These are phyloP conservation scores for Pantherophis alleghaniensis DNA, from an alignment of 2,797 vertebrate species.

Conservation along the genomic window DNA sequence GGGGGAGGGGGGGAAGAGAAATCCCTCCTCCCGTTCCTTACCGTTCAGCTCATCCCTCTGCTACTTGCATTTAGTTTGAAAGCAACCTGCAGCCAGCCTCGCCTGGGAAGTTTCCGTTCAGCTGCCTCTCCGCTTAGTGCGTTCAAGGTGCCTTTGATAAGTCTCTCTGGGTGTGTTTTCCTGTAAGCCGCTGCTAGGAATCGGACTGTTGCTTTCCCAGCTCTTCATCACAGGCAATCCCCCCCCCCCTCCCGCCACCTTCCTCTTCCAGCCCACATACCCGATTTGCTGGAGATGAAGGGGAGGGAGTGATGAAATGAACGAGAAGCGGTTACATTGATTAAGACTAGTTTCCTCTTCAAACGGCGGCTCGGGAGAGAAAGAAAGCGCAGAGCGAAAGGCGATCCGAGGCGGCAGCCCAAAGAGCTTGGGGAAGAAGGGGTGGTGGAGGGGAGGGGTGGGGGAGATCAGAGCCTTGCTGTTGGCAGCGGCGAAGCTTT, in stretches of 20 bases:
- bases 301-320: slow-evolving; percentile 51
- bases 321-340: slow-evolving; percentile 50
- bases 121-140: slow-evolving; percentile 7
- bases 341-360: slow-evolving; percentile 38
- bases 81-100: slow-evolving; percentile 56
- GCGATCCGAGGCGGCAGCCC: background rate
- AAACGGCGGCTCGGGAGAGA: slow-evolving; percentile 32
- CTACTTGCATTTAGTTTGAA: slow-evolving; percentile 62
- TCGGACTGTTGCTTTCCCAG: slow-evolving; percentile 50
- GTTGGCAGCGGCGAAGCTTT: background rate
- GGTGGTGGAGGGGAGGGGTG: background rate
- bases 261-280: slow-evolving; percentile 43
- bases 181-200: slow-evolving; percentile 50
- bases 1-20: rapidly evolving
- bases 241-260: slow-evolving; percentile 11
- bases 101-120: slow-evolving; percentile 5
- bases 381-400: background rate
- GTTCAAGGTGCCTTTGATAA: slow-evolving; percentile 66
- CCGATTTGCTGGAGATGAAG: slow-evolving; percentile 40
- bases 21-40: background rate
- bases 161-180: background rate
- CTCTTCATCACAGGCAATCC: slow-evolving; percentile 19
- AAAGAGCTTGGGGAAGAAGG: slow-evolving; percentile 21
- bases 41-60: background rate
- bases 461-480: background rate